A percentile compares a stretch with the other conserved stretches of the same genome.
Evolutionary conservation across 2,797 vertebrate genomes (phyloP).

Genomic region (Allobates femoralis): DNA sequence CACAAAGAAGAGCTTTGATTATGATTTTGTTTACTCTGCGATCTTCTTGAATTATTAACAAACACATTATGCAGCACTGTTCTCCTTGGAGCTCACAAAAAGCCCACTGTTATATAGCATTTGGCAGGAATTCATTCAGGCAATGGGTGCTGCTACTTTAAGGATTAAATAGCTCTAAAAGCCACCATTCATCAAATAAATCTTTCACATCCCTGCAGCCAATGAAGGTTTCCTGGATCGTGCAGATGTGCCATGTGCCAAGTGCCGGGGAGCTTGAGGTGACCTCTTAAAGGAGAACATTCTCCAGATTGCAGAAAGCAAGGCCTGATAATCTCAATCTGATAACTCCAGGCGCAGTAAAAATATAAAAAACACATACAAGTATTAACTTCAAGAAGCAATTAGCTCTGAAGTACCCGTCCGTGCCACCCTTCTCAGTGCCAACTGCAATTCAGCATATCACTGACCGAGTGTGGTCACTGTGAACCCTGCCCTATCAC

Average conservation of each 20-base stretch:
- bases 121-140: conserved; percentile 28
- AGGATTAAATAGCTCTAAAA: conserved; percentile 59
- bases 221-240: conserved; percentile 57
- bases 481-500: neutral
- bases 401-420: neutral
- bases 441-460: neutral
- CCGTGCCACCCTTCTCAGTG: neutral
- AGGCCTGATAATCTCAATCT: neutral
- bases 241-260: conserved; percentile 43
- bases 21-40: conserved; percentile 45
- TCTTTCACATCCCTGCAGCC: conserved; percentile 52
- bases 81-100: conserved; percentile 39
- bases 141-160: conserved; percentile 57
- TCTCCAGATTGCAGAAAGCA: conserved; percentile 11
- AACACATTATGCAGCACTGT: conserved; percentile 58
- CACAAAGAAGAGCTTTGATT: conserved; percentile 51
- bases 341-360: neutral
- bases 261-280: conserved; percentile 36
- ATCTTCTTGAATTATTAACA: conserved; percentile 58
- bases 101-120: conserved; percentile 49
- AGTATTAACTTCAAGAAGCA: neutral
- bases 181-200: conserved; percentile 62
- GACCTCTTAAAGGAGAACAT: conserved; percentile 43
- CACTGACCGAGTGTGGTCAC: neutral
- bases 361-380: neutral